Evolutionary conservation across 2,797 vertebrate species (phyloP).

Genomic region (Adrianichthys oophorus): DNA sequence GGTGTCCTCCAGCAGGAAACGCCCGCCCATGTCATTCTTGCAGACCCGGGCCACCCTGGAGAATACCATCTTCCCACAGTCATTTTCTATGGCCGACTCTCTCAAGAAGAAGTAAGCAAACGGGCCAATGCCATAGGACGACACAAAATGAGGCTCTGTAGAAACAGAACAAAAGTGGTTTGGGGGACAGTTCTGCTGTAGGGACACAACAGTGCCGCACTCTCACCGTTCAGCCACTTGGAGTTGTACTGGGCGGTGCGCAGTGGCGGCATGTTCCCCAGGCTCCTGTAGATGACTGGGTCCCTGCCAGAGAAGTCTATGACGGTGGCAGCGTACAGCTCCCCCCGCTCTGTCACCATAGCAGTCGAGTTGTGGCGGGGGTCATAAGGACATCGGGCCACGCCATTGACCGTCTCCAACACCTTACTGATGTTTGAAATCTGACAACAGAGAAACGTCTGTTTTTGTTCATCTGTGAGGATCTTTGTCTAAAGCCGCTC

Average conservation of each 20-base stretch:
- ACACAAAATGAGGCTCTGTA: slow-evolving; percentile 93
- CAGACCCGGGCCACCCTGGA: slow-evolving; percentile 92
- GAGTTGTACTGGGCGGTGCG: slow-evolving; percentile 97
- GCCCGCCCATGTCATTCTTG: slow-evolving; percentile 93
- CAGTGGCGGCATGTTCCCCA: slow-evolving; percentile 89
- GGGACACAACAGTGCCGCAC: accelerated
- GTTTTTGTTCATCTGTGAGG: neutral
- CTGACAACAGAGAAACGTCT: slow-evolving; percentile 51
- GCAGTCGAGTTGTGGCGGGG: slow-evolving; percentile 96
- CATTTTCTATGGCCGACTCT: slow-evolving; percentile 92
- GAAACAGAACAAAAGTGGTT: neutral
- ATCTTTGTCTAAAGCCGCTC: no score
- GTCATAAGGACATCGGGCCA: slow-evolving; percentile 94
- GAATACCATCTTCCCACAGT: slow-evolving; percentile 92
- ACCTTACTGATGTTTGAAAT: slow-evolving; percentile 83
- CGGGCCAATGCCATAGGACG: slow-evolving; percentile 90
- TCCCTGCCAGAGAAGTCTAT: slow-evolving; percentile 96
- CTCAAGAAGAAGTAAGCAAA: slow-evolving; percentile 95
- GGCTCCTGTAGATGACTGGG: slow-evolving; percentile 93
- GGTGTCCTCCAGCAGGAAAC: slow-evolving; percentile 93
- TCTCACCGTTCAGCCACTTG: slow-evolving; percentile 93
- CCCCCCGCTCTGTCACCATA: slow-evolving; percentile 87
- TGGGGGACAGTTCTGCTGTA: accelerated
- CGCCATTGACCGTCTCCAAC: slow-evolving; percentile 90
- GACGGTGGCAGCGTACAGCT: slow-evolving; percentile 92